phyloP scores from a whole-genome alignment of 2,113 vertebrate genomes.

The Nipponia nippon region DNA sequence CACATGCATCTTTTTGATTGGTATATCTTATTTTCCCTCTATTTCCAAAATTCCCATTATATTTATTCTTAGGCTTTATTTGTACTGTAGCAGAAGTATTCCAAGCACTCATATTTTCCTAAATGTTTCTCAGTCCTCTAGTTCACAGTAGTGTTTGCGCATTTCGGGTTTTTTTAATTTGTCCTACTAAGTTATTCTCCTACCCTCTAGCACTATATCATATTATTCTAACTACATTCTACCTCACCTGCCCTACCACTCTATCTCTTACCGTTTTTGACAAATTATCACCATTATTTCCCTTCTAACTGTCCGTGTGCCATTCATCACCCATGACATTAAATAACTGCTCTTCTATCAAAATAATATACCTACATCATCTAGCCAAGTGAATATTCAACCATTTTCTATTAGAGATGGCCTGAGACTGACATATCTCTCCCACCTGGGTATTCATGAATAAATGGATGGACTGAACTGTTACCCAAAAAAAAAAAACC shows the following conservation, averaged over 20 bases:
- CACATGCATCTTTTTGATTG: not conserved
- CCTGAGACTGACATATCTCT: conserved; percentile 42
- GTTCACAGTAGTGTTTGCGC: not conserved
- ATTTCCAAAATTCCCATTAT: not conserved
- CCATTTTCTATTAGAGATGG: conserved; percentile 49
- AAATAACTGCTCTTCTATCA: conserved; percentile 68
- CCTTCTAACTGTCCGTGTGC: conserved; percentile 48
- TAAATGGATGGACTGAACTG: conserved; percentile 1
- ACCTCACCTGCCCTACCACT: conserved; percentile 39
- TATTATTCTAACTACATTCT: conserved; percentile 54
- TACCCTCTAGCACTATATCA: not conserved
- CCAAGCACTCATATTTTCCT: not conserved
- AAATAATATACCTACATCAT: conserved; percentile 69
- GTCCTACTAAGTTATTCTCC: not conserved
- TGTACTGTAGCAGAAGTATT: not conserved
- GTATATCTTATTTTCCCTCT: not conserved
- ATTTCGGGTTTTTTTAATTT: not conserved
- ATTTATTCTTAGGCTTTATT: not conserved
- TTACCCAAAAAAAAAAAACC: not conserved
- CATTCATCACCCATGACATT: conserved; percentile 62
- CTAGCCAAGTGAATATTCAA: conserved; percentile 61
- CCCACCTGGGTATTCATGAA: conserved; percentile 42
- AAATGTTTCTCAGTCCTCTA: not conserved
- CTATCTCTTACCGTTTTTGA: conserved; percentile 41
- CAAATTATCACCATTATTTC: conserved; percentile 67